These are phyloP conservation scores for Tuberolachnus salignus DNA, from an alignment of 2,888 invertebrate species.

Conservation along the genomic window DNA sequence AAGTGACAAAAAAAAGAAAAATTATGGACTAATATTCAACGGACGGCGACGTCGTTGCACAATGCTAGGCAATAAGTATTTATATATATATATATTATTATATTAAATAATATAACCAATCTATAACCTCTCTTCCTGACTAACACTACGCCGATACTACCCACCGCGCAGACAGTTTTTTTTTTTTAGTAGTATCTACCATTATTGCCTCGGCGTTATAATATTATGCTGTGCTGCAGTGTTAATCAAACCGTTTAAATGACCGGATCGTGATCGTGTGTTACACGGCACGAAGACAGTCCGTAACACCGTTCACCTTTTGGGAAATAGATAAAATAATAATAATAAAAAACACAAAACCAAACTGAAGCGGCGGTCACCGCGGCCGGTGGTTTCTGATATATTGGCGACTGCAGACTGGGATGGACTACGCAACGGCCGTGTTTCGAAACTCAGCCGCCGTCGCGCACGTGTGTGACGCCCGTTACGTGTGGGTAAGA, in stretches of 20 bases:
- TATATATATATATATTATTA: background rate
- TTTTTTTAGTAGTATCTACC: background rate
- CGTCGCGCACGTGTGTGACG: slow-evolving; percentile 2
- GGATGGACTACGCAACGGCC: background rate
- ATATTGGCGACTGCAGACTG: background rate
- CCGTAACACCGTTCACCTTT: background rate
- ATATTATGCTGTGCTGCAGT: background rate
- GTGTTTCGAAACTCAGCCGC: slow-evolving; percentile 1
- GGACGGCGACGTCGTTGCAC: slow-evolving; percentile 27
- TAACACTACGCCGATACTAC: background rate
- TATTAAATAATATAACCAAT: background rate
- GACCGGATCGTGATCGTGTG: slow-evolving; percentile 23
- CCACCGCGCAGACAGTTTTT: background rate
- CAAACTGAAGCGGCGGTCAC: background rate
- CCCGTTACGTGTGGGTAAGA: slow-evolving; percentile 47
- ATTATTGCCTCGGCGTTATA: too few species aligned
- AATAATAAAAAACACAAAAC: background rate
- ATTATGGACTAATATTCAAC: slow-evolving; percentile 20
- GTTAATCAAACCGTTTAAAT: slow-evolving; percentile 44
- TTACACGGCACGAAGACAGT: background rate
- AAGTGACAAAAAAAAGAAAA: background rate
- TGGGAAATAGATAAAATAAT: background rate
- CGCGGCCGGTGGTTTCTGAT: background rate
- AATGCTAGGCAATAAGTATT: background rate
- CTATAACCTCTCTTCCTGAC: slow-evolving; percentile 19